phyloP scores from a whole-genome alignment of 2,113 vertebrate species.

The Kryptolebias marmoratus region DNA sequence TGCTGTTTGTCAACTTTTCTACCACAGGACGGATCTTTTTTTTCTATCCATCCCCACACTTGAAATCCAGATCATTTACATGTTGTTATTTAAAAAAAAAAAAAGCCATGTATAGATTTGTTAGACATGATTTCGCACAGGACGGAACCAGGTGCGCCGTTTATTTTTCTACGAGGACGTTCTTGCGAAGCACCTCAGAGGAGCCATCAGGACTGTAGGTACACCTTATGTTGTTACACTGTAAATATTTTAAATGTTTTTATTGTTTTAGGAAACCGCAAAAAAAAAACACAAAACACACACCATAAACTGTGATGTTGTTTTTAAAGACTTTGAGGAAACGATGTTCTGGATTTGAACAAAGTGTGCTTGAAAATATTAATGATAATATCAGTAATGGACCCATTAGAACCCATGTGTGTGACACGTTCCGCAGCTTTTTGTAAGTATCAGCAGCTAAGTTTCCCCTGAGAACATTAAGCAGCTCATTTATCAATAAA shows the following conservation, averaged over 20 bases:
- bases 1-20: slow-evolving; percentile 37
- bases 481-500: slow-evolving; percentile 43
- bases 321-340: slow-evolving; percentile 19
- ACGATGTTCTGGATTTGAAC: slow-evolving; percentile 9
- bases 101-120: slow-evolving; percentile 63
- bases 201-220: slow-evolving; percentile 18
- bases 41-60: slow-evolving; percentile 23
- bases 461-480: slow-evolving; percentile 7
- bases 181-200: slow-evolving; percentile 32
- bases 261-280: slow-evolving; percentile 35
- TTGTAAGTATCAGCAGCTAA: neutral
- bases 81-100: slow-evolving; percentile 28
- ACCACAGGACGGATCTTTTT: slow-evolving; percentile 43
- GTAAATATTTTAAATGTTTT: slow-evolving; percentile 67
- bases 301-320: slow-evolving; percentile 1
- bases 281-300: neutral
- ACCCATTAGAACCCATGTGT: neutral
- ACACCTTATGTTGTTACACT: slow-evolving; percentile 58
- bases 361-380: slow-evolving; percentile 32
- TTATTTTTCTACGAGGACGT: slow-evolving; percentile 65
- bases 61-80: slow-evolving; percentile 42
- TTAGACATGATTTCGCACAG: slow-evolving; percentile 23
- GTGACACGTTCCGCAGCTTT: neutral
- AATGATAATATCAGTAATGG: neutral
- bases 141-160: slow-evolving; percentile 20